These are phyloP conservation scores for Tylochromis polylepis DNA, from an alignment of 2,113 vertebrate genomes.

Conservation along the genomic window DNA sequence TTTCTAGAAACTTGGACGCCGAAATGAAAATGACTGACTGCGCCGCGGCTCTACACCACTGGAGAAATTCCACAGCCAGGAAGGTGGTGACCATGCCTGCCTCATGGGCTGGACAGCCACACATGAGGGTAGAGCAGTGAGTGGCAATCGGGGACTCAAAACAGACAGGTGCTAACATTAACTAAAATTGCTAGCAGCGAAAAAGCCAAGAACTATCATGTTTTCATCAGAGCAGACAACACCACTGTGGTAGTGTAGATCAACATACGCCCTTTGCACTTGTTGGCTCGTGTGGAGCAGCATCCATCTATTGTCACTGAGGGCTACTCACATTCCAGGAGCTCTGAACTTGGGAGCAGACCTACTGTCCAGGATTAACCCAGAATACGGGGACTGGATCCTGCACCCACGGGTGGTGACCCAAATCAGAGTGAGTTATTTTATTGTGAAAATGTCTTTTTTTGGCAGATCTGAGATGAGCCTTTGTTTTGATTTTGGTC, in stretches of 20 bases:
- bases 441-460: too few species aligned
- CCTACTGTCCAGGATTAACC: not conserved
- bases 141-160: not conserved
- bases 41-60: not conserved
- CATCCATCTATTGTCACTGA: not conserved
- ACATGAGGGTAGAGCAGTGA: not conserved
- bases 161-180: not conserved
- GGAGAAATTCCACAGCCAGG: not conserved
- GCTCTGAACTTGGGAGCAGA: not conserved
- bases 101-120: fast-evolving
- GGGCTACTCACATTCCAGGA: not conserved
- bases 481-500: too few species aligned
- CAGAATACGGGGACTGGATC: not conserved
- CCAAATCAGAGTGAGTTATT: not conserved
- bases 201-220: not conserved
- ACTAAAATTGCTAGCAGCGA: not conserved
- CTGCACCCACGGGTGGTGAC: not conserved
- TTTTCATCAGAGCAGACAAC: not conserved
- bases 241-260: not conserved
- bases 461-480: too few species aligned
- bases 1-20: not conserved
- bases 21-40: not conserved
- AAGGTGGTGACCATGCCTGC: not conserved
- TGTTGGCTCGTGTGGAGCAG: not conserved
- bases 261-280: not conserved